phyloP scores from a whole-genome alignment of 2,113 vertebrate species.

The Nothoprocta pentlandii region DNA sequence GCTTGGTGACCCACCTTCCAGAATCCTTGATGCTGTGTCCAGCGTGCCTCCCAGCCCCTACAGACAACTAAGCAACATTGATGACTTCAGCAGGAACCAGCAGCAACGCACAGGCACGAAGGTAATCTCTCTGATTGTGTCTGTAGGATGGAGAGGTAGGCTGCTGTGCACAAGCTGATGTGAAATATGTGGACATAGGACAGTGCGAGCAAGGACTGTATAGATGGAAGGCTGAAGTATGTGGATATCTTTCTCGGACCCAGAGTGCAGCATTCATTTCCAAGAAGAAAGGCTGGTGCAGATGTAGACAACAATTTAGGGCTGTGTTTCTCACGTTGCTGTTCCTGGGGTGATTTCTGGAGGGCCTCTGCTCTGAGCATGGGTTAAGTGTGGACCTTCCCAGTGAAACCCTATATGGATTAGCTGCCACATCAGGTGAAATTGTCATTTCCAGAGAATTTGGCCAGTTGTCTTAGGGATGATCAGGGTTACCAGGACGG shows the following conservation, averaged over 20 bases:
- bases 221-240: background rate
- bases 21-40: background rate
- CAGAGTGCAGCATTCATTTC: background rate
- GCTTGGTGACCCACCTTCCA: background rate
- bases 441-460: background rate
- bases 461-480: background rate
- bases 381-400: background rate
- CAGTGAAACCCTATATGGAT: background rate
- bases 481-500: background rate
- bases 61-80: background rate
- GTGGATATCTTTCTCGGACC: background rate
- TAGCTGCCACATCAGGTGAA: background rate
- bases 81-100: background rate
- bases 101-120: background rate
- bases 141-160: background rate
- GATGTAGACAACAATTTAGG: fast-evolving
- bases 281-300: background rate
- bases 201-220: fast-evolving
- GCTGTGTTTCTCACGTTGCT: background rate
- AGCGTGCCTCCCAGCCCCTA: background rate
- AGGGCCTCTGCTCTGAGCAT: background rate
- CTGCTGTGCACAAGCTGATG: background rate
- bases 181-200: background rate
- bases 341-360: background rate
- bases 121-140: background rate